These are phyloP conservation scores for Hyaena hyaena DNA, from an alignment of 2,113 vertebrate species.

Conservation along the genomic window DNA sequence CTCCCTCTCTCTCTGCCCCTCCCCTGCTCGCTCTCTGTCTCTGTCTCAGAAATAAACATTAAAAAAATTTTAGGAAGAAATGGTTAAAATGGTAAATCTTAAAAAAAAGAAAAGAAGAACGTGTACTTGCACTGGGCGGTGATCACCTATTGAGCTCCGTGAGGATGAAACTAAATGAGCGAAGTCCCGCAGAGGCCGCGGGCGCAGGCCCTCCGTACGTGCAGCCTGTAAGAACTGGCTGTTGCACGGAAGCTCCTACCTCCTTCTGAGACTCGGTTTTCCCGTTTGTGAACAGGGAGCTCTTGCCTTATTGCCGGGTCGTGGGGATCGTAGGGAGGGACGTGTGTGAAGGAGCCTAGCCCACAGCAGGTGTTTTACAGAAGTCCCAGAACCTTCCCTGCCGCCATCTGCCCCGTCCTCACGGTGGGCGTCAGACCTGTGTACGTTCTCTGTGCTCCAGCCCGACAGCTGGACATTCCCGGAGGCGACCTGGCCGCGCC, in stretches of 20 bases:
- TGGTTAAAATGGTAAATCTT: no score
- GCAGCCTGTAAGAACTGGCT: rapidly evolving
- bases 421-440: rapidly evolving
- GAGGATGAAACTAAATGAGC: not conserved
- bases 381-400: not conserved
- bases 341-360: not conserved
- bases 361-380: not conserved
- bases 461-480: not conserved
- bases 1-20: no score
- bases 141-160: not conserved
- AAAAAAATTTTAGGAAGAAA: no score
- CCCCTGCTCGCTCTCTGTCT: no score
- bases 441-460: not conserved
- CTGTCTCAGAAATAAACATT: no score
- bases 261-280: not conserved
- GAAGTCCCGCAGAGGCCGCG: rapidly evolving
- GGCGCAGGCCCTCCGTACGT: not conserved
- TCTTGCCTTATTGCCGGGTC: not conserved
- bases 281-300: not conserved
- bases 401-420: rapidly evolving
- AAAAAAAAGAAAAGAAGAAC: no score
- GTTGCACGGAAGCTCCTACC: not conserved
- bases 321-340: not conserved
- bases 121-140: no score
- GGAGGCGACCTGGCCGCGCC: not conserved